These are phyloP conservation scores for Alentia gelatinosa DNA, from an alignment of 2,888 invertebrate genomes.

Conservation along the genomic window DNA sequence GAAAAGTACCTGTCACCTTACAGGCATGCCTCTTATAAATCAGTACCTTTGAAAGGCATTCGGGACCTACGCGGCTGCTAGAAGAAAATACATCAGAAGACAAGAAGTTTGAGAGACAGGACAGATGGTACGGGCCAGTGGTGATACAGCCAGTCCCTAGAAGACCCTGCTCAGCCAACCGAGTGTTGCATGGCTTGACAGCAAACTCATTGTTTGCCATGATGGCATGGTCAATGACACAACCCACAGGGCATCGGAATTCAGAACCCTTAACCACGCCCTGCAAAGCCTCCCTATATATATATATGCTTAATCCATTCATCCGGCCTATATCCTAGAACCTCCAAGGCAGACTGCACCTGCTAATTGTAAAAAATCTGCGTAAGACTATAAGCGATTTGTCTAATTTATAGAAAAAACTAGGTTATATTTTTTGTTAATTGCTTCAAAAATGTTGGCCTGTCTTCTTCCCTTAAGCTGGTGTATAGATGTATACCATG, in stretches of 20 bases:
- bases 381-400: too few relatives aligned
- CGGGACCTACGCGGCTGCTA: constrained; percentile 52
- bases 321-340: too few relatives aligned
- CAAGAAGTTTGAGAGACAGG: not conserved
- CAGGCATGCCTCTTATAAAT: not conserved
- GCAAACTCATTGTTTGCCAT: not conserved
- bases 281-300: not conserved
- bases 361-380: too few relatives aligned
- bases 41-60: constrained; percentile 40
- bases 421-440: too few relatives aligned
- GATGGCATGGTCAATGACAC: not conserved
- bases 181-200: not conserved
- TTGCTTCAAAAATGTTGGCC: too few relatives aligned
- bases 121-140: not conserved
- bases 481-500: too few relatives aligned
- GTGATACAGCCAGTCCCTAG: not conserved
- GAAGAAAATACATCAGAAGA: constrained; percentile 20
- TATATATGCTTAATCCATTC: too few relatives aligned
- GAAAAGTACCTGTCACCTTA: not conserved
- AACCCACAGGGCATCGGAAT: not conserved
- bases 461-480: too few relatives aligned
- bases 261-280: not conserved
- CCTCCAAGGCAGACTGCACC: too few relatives aligned
- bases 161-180: not conserved
- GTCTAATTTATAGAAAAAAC: too few relatives aligned